These are phyloP conservation scores for Catostomus latipinnis DNA, from an alignment of 2,797 vertebrate genomes.

Conservation along the genomic window DNA sequence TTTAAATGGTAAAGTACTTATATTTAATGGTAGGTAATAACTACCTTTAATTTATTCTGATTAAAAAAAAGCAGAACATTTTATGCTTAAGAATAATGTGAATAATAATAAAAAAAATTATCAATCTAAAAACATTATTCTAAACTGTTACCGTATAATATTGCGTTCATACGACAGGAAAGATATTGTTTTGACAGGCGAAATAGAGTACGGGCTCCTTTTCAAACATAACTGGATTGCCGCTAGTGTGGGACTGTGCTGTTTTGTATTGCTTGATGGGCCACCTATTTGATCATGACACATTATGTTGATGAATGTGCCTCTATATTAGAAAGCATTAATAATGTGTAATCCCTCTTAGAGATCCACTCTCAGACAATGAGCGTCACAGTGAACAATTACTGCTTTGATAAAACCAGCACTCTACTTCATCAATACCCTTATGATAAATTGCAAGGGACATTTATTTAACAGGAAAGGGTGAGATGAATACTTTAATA, in stretches of 20 bases:
- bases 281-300: slow-evolving; percentile 59
- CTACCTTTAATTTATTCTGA: too few species aligned
- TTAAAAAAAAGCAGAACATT: too few species aligned
- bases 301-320: slow-evolving; percentile 73
- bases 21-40: too few species aligned
- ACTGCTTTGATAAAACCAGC: slow-evolving; percentile 72
- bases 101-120: too few species aligned
- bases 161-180: too few species aligned
- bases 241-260: slow-evolving; percentile 14
- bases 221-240: slow-evolving; percentile 25
- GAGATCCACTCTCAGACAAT: slow-evolving; percentile 72
- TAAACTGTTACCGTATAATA: too few species aligned
- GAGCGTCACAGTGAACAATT: slow-evolving; percentile 78
- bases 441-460: slow-evolving; percentile 70
- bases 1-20: too few species aligned
- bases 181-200: slow-evolving; percentile 3
- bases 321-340: slow-evolving; percentile 79
- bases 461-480: slow-evolving; percentile 71
- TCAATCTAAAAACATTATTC: too few species aligned
- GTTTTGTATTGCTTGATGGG: slow-evolving; percentile 43
- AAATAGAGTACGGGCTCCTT: neutral
- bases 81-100: too few species aligned
- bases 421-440: slow-evolving; percentile 66
- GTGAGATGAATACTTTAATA: slow-evolving; percentile 70
- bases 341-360: slow-evolving; percentile 71